Base-by-base conservation (phyloP, 2,888 invertebrate genomes). In the Gymnosoma rotundatum region DNA sequence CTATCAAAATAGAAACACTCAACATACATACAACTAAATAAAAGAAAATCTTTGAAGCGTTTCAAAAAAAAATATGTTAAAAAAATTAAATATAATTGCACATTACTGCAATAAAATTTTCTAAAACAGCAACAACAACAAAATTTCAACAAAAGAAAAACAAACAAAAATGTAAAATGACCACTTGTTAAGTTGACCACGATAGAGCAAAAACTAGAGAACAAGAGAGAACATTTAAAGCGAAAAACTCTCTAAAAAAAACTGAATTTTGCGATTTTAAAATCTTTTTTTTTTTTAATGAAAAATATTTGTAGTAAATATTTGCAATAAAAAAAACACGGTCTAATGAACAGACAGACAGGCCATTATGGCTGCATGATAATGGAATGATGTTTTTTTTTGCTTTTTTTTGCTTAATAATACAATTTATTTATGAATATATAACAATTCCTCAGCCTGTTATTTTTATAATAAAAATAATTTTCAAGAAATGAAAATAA, bases 91-190 rank as follows among this genome's bases (percentile, higher is more conserved):
- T 79, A 78, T 84, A 84, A 84, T 84, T 84, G 81, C 84, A 81
- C 78, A 78, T 78, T 73, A 84, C 78, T 84, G 81, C 84, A 84
- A 70, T 60, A 70, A 70, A 74, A 81, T 80, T 84, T 81, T 84
- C 74, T 78, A 78, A 18, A 81, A 54, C 48, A 73, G 56, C 18
- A 79, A 67, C n/a, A 73, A 56, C 21, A 66, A 45, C 25, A 61
- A 74, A 54, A 50, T 21, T 50, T 32, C 61, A 58, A 70, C 70
- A 79, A 72, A 48, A 21, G 18, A 42, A 12, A 42, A 42, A 12
- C 52, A 75, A 61, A 21, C n/a, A 32, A 75, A 69, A 70, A 79
- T 79, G 54, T 42, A 72, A 83, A 80, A 36, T 83, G 83, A 83
- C 83, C 83, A 76, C 56, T 61, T 48, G 75, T 74, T 67, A 42